Percentiles rank a stretch among this genome's conserved stretches.
Evolutionary conservation across 2,888 invertebrate genomes (phyloP).

Genomic region (Mesorhabditis belari): DNA sequence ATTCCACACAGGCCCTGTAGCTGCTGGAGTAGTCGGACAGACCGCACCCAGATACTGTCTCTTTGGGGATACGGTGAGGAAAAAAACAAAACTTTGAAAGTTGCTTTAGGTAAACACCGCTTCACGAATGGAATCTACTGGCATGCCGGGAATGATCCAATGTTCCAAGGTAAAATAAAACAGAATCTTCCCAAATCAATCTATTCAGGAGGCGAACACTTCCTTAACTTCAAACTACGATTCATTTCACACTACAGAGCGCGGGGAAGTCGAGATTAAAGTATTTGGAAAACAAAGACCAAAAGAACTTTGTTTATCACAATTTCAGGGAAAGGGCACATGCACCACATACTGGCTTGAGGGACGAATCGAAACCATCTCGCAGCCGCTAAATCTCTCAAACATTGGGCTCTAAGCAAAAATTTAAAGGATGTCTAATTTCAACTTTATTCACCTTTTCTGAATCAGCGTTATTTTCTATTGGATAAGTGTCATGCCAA

Average conservation of each 20-base stretch:
- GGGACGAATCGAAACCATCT: constrained; percentile 15
- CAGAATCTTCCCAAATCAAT: too few species aligned
- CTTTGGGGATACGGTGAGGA: constrained; percentile 41
- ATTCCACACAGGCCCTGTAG: constrained; percentile 46
- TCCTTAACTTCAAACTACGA: constrained; percentile 27
- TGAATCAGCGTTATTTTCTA: too few species aligned
- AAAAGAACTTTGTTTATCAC: background rate
- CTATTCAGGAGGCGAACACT: constrained; percentile 16
- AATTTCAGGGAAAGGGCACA: constrained; percentile 37
- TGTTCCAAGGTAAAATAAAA: too few species aligned
- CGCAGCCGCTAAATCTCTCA: too few species aligned
- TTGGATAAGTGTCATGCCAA: too few species aligned
- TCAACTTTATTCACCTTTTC: too few species aligned
- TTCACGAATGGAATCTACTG: constrained; percentile 36
- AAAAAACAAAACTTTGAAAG: too few species aligned
- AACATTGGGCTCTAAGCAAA: too few species aligned
- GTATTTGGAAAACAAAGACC: constrained; percentile 5
- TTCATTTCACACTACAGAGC: constrained; percentile 25
- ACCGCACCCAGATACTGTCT: constrained; percentile 48
- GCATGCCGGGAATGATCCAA: constrained; percentile 38
- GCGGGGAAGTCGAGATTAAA: constrained; percentile 44
- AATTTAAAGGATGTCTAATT: too few species aligned
- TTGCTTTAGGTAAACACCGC: constrained; percentile 22
- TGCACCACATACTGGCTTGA: constrained; percentile 39
- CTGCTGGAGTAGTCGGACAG: constrained; percentile 47